A percentile compares a stretch with the other conserved stretches of the same genome.
Conservation (phyloP, 1,140 invertebrate species). For the Bathynomus jamesi region DNA sequence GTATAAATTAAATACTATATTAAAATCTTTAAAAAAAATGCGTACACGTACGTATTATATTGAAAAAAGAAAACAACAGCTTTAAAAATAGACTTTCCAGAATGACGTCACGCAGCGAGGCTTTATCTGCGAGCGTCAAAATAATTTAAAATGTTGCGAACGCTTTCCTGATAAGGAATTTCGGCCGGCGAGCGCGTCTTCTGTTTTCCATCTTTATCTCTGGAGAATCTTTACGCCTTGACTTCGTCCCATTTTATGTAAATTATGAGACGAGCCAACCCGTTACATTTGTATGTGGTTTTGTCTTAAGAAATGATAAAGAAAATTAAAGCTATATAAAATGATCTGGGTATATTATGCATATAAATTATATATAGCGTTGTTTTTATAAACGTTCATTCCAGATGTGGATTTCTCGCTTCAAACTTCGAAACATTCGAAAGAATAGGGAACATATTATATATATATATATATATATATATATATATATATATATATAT, state of each 20-base stretch:
- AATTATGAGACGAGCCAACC: not conserved
- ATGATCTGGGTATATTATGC: too few species aligned
- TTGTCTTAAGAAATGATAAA: not conserved
- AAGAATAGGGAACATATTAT: too few species aligned
- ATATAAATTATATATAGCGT: too few species aligned
- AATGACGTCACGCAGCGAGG: not conserved
- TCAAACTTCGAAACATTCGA: too few species aligned
- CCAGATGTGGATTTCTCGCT: too few species aligned
- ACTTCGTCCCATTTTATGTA: not conserved
- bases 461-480: too few species aligned
- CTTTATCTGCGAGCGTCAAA: not conserved
- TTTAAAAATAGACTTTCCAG: not conserved
- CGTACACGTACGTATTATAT: too few species aligned
- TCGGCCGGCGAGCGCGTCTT: not conserved
- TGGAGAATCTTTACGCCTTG: not conserved
- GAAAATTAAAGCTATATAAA: not conserved
- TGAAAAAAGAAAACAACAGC: not conserved
- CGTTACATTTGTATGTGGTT: not conserved
- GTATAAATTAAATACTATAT: too few species aligned
- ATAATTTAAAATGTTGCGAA: constrained; percentile 1
- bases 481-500: too few species aligned
- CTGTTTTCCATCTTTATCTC: not conserved
- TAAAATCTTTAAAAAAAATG: too few species aligned
- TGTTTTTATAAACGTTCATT: not conserved
- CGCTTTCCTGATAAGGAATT: not conserved